Percentiles rank a stretch among this genome's conserved stretches.
phyloP scores from a whole-genome alignment of 2,888 invertebrate species.

The Odontothrips loti region DNA sequence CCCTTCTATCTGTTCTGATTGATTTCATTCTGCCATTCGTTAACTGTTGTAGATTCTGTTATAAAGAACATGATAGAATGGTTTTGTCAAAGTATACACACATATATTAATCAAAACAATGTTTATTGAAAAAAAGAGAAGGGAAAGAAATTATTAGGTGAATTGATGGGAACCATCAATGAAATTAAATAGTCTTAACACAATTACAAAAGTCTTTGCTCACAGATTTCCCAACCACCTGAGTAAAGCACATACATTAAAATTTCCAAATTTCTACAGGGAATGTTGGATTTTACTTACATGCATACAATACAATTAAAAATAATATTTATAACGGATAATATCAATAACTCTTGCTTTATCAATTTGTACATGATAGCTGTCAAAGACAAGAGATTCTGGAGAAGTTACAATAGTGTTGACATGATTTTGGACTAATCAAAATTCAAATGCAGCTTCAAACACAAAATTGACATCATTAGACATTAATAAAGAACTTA shows the following conservation, averaged over 20 bases:
- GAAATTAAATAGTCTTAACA: constrained; percentile 13
- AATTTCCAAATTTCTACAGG: neutral
- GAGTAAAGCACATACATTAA: constrained; percentile 15
- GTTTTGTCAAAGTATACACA: neutral
- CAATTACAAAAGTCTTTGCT: constrained; percentile 24
- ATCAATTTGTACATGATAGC: neutral
- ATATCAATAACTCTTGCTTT: neutral
- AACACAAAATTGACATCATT: neutral
- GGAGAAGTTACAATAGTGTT: neutral
- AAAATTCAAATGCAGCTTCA: too few relatives aligned
- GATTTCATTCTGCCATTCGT: too few relatives aligned
- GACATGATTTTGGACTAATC: neutral
- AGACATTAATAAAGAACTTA: neutral
- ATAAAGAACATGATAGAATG: neutral
- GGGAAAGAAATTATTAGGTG: constrained; percentile 18
- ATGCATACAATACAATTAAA: neutral
- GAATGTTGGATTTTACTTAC: constrained; percentile 23
- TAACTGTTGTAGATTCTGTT: neutral
- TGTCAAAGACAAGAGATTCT: neutral
- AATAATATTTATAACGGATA: constrained; percentile 13
- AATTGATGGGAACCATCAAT: constrained; percentile 2
- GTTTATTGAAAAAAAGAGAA: constrained; percentile 20
- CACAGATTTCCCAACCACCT: constrained; percentile 26
- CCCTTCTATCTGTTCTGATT: too few relatives aligned
- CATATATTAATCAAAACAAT: constrained; percentile 18